These are phyloP conservation scores for Lophura nycthemera DNA, from an alignment of 2,113 vertebrate species.

Conservation along the genomic window DNA sequence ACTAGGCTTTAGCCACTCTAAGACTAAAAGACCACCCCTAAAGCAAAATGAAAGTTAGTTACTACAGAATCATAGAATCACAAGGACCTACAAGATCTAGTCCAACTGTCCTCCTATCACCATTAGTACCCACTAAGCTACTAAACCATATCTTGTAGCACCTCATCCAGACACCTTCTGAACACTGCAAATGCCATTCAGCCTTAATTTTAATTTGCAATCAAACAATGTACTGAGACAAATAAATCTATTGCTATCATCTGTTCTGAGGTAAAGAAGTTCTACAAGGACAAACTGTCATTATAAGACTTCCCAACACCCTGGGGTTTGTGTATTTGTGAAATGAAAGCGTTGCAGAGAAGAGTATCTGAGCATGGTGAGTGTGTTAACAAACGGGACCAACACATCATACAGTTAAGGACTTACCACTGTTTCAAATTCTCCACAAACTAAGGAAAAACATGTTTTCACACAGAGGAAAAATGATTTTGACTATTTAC, in stretches of 20 bases:
- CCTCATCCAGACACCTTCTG: too few species aligned
- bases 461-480: neutral
- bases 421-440: neutral
- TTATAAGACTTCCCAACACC: neutral
- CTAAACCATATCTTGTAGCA: too few species aligned
- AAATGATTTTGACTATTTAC: neutral
- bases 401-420: rapidly evolving
- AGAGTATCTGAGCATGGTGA: neutral
- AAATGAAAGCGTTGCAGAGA: neutral
- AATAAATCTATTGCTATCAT: neutral
- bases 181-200: neutral
- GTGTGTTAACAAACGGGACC: neutral
- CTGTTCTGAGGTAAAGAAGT: neutral
- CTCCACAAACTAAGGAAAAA: neutral
- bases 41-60: conserved; percentile 9
- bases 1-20: neutral
- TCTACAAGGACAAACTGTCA: neutral
- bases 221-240: neutral
- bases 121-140: too few species aligned
- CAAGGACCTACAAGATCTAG: too few species aligned
- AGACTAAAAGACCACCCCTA: conserved; percentile 45
- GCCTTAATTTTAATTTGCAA: neutral
- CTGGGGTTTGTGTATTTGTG: neutral
- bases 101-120: too few species aligned
- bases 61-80: neutral